Base-by-base conservation (phyloP, 2,797 vertebrate species). In the Pseudochaenichthys georgianus region DNA sequence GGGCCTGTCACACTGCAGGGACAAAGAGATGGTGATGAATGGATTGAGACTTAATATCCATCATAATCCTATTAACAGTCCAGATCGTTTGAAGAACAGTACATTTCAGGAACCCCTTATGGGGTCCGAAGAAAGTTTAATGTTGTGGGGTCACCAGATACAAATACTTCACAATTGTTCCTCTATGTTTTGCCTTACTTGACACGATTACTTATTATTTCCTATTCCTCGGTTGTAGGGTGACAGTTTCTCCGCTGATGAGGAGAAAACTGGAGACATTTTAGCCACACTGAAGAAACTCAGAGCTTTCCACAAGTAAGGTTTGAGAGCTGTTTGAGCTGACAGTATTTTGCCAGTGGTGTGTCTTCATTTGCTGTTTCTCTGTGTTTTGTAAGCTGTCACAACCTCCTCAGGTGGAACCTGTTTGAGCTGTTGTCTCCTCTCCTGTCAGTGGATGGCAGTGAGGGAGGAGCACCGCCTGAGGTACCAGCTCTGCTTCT, bases 301-400 rank as follows among this genome's bases (percentile, higher is more conserved):
- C 82, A 68, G 95, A 47, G 94, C 94, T 76, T 97, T 99, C 88
- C 92, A 96, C 90, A 97, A 96, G 97, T 99, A 94, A 95, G 96
- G 70, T 41, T 19, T 68, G 7, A 41, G 13, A 31, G 9, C 21
- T 2, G 4, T 31, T n/a, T 4, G 31, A 54, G 13, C 16, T 2
- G 4, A 1, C 13, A 0, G 0, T 10, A 3, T 51, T 42, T 47
- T 65, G 19, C 7, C 0, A 2, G 0, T 38, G 47, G 52, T 16
- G 16, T 71, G n/a, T 59, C 7, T 51, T 31, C 45, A 15, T 19
- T 17, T 51, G 11, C 31, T 45, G 31, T 70, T 47, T 75, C 11
- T 69, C 9, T 2, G 0, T 64, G 31, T 73, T 60, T 55, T 17
- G 38, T 28, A 41, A 98, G 97, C 90, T 96, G 95, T 65, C 97